Evolutionary conservation across 2,113 vertebrate species (phyloP).

Genomic region (Crotalus viridis): DNA sequence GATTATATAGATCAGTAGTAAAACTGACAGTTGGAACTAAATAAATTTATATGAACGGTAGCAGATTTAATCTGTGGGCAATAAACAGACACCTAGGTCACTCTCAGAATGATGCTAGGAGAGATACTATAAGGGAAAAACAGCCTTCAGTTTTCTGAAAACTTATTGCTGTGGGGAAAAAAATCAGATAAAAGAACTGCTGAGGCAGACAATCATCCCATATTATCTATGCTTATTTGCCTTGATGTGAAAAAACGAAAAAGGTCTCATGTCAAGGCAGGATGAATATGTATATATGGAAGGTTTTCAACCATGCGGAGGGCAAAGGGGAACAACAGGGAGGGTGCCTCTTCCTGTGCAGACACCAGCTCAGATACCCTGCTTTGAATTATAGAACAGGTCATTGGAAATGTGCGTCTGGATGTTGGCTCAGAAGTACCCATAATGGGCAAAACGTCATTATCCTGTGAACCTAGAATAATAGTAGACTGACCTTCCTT

Average conservation of each 20-base stretch:
- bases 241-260: background rate
- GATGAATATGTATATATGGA: conserved; percentile 2
- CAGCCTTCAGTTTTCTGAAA: conserved; percentile 4
- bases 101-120: background rate
- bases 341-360: conserved; percentile 13
- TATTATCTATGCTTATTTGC: conserved; percentile 6
- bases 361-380: background rate
- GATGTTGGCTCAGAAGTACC: background rate
- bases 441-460: background rate
- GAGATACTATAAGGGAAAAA: background rate
- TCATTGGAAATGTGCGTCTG: background rate
- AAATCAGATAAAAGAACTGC: conserved; percentile 2
- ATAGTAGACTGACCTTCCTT: background rate
- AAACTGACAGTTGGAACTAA: conserved; percentile 34
- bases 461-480: background rate
- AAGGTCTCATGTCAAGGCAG: background rate
- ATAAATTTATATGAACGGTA: background rate
- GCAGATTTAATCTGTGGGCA: conserved; percentile 14
- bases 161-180: background rate
- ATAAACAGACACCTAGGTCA: background rate
- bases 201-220: conserved; percentile 11
- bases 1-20: conserved; percentile 23
- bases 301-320: background rate
- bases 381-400: background rate
- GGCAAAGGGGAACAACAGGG: conserved; percentile 1